Conservation (phyloP, 2,113 vertebrate genomes). For the Poicephalus gulielmi region DNA sequence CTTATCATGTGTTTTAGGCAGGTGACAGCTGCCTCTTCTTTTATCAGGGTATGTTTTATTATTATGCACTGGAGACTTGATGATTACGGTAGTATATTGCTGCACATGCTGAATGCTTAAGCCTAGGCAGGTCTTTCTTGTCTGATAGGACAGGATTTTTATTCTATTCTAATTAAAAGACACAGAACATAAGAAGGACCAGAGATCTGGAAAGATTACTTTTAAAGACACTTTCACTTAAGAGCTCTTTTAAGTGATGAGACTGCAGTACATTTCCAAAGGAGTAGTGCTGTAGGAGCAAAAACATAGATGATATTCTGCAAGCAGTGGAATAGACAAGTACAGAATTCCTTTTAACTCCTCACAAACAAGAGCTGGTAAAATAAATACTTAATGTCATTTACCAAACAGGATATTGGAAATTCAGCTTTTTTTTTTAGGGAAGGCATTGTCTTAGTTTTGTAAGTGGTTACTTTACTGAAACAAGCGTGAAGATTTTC, state of each 20-base stretch:
- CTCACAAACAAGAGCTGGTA: background rate
- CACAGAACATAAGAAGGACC: background rate
- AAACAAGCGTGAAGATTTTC: background rate
- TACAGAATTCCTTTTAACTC: background rate
- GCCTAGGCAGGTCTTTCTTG: background rate
- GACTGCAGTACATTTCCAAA: background rate
- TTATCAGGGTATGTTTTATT: background rate
- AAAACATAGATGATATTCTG: background rate
- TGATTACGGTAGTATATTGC: background rate
- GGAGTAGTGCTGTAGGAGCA: background rate
- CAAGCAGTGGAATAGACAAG: background rate
- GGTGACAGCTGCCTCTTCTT: background rate
- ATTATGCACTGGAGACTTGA: background rate
- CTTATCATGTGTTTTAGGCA: background rate
- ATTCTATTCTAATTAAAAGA: conserved; percentile 60
- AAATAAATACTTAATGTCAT: background rate
- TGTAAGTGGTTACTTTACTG: background rate
- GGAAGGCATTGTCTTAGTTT: background rate
- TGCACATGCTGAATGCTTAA: background rate
- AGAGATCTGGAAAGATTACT: conserved; percentile 36
- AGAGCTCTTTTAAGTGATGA: conserved; percentile 42
- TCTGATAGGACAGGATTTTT: conserved; percentile 7
- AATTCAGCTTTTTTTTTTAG: background rate
- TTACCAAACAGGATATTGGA: background rate
- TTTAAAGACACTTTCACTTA: conserved; percentile 53